Evolutionary conservation across 2,113 vertebrate species (phyloP).

Genomic region (Oxyruncus cristatus): DNA sequence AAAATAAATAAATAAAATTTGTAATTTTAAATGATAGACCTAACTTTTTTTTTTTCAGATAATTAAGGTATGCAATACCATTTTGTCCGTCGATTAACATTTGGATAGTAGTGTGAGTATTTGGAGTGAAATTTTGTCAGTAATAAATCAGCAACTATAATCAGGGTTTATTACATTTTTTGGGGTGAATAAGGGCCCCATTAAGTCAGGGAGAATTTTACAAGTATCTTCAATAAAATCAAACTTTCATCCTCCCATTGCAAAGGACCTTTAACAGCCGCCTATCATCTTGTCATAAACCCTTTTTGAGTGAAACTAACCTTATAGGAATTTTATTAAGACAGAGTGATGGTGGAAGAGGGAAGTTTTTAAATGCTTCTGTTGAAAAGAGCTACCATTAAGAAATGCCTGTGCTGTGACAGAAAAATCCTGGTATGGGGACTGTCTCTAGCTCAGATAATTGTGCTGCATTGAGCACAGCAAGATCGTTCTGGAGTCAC

Average conservation of each 20-base stretch:
- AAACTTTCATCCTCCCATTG: neutral
- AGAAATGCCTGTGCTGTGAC: neutral
- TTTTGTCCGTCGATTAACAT: neutral
- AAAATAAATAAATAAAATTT: too few species aligned
- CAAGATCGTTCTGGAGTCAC: neutral
- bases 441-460: neutral
- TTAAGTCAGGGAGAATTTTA: neutral
- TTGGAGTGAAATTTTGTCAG: neutral
- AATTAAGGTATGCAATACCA: neutral
- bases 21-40: too few species aligned
- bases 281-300: neutral
- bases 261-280: neutral
- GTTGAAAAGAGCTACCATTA: neutral
- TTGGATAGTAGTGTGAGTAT: neutral
- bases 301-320: slow-evolving; percentile 18
- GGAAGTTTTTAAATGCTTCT: neutral
- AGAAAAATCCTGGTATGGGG: neutral
- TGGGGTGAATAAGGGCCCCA: neutral
- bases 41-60: neutral
- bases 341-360: neutral
- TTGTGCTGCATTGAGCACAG: neutral
- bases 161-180: neutral
- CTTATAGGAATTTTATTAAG: slow-evolving; percentile 16
- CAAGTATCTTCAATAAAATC: neutral
- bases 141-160: neutral